Percentiles rank a stretch among this genome's conserved stretches.
phyloP scores from a whole-genome alignment of 2,797 vertebrate species.

The Lepidocolaptes lacrymiger region DNA sequence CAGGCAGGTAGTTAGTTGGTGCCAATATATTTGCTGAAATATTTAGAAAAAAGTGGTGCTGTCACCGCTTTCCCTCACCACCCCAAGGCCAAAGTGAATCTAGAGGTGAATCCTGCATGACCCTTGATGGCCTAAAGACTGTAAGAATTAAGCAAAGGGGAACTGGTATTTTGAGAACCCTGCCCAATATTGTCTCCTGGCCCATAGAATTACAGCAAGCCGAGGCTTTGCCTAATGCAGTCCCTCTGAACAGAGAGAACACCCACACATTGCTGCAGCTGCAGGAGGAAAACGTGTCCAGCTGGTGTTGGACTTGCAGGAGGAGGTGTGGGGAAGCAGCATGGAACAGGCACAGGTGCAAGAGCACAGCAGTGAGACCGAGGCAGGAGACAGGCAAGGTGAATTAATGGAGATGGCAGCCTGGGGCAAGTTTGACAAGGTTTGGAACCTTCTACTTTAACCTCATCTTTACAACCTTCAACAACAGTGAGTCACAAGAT shows the following conservation, averaged over 20 bases:
- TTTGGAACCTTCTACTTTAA: background rate
- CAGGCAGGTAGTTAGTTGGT: background rate
- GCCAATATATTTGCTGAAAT: background rate
- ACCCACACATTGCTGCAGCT: background rate
- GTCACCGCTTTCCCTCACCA: background rate
- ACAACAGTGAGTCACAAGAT: background rate
- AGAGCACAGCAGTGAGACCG: background rate
- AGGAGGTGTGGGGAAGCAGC: background rate
- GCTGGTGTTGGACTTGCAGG: background rate
- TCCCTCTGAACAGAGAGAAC: too few relatives aligned
- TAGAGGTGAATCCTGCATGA: background rate
- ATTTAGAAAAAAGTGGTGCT: background rate
- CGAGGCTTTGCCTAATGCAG: background rate
- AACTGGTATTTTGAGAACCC: background rate
- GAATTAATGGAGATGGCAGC: background rate
- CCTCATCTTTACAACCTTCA: background rate
- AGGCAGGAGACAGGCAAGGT: background rate
- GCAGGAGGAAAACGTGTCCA: background rate
- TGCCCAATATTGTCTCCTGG: background rate
- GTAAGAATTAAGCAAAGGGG: background rate
- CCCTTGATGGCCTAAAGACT: too few relatives aligned
- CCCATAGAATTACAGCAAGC: background rate
- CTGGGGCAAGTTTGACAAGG: accelerated
- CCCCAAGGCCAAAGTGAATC: too few relatives aligned
- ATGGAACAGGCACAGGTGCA: accelerated